Percentiles rank a stretch among this genome's conserved stretches.
Evolutionary conservation across 2,888 invertebrate genomes (phyloP).

Genomic region (Caenorhabditis auriculariae): DNA sequence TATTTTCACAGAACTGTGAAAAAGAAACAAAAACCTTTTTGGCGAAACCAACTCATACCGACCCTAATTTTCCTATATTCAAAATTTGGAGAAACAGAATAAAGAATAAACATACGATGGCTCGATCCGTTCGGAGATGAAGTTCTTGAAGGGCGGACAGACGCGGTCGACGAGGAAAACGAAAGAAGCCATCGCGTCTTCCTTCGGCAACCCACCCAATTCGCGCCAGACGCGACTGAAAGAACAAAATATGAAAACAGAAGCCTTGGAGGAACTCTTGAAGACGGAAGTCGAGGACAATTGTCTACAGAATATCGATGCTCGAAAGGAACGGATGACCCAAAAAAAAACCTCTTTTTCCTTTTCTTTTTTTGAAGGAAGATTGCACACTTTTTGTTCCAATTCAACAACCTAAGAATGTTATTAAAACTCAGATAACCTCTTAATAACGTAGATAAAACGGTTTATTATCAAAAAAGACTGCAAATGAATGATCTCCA

Average conservation of each 20-base stretch:
- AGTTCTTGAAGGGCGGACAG: slow-evolving; percentile 78
- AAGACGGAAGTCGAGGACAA: neutral
- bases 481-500: no score
- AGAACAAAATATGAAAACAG: slow-evolving; percentile 1
- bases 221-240: slow-evolving; percentile 84
- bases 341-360: neutral
- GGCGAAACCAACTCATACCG: neutral
- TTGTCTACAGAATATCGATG: neutral
- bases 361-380: neutral
- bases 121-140: slow-evolving; percentile 32
- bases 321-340: neutral
- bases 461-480: no score
- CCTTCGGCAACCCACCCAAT: slow-evolving; percentile 80
- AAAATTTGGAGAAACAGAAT: neutral
- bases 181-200: slow-evolving; percentile 89
- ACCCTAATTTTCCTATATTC: neutral
- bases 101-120: slow-evolving; percentile 17
- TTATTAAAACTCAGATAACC: no score
- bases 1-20: no score
- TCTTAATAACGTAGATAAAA: no score
- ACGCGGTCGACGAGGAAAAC: slow-evolving; percentile 78
- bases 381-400: neutral
- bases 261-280: neutral
- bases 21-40: neutral
- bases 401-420: no score